These are phyloP conservation scores for Melanerpes aurifrons DNA, from an alignment of 2,113 vertebrate species.

Conservation along the genomic window DNA sequence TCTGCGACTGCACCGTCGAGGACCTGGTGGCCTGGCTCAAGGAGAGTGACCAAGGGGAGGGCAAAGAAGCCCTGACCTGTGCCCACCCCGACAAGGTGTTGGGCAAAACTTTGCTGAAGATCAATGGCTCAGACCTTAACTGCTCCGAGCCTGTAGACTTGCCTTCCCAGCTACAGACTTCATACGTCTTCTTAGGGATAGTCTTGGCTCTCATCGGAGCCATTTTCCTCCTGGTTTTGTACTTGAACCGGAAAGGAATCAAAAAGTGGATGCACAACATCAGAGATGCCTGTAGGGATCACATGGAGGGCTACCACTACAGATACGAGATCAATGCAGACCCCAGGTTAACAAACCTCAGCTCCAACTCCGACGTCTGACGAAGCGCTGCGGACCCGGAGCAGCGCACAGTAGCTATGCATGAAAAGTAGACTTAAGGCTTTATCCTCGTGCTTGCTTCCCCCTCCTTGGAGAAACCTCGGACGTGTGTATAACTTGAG, in stretches of 20 bases:
- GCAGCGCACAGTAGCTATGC: conserved; percentile 75
- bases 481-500: conserved; percentile 37
- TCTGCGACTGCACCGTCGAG: conserved; percentile 85
- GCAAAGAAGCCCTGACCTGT: conserved; percentile 80
- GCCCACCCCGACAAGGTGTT: conserved; percentile 76
- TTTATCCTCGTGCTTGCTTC: conserved; percentile 66
- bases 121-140: conserved; percentile 76
- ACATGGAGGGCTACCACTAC: conserved; percentile 99
- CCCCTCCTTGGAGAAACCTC: conserved; percentile 18
- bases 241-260: conserved; percentile 97
- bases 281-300: conserved; percentile 96
- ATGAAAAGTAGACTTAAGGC: conserved; percentile 81
- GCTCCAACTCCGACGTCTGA: conserved; percentile 95
- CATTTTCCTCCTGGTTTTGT: conserved; percentile 96
- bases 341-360: conserved; percentile 92
- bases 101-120: conserved; percentile 74
- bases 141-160: conserved; percentile 71
- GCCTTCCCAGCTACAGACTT: conserved; percentile 89
- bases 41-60: conserved; percentile 75
- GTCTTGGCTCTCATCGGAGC: conserved; percentile 95
- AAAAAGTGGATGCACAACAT: conserved; percentile 98
- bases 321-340: conserved; percentile 96
- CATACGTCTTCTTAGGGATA: conserved; percentile 94
- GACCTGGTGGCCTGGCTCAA: conserved; percentile 88
- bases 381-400: background rate